Base-by-base conservation (phyloP, 2,113 vertebrate genomes). In the Albula glossodonta region DNA sequence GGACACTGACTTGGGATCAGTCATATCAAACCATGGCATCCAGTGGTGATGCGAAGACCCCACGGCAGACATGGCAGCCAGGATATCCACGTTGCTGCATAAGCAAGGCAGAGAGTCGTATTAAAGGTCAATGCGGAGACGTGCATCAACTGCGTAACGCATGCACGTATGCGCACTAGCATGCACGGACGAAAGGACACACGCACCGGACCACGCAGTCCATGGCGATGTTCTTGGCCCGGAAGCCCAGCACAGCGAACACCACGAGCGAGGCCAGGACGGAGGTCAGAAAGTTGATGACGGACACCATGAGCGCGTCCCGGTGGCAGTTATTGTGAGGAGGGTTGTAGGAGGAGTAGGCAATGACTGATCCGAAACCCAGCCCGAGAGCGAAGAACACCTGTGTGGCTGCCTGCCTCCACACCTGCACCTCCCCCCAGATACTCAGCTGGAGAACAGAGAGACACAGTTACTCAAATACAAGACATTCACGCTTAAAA, bases 291-390 rank as follows among this genome's bases (percentile, higher is more conserved):
- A 99, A 99, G 93, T 99, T 99, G 94, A 99, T 99, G 92, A 95
- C 88, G 85, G 98, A 99, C 83, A 99, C 98, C 1, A 99, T 95
- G 0, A 97, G 93, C 0, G 98, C 97, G 0, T 99, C 98, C 0
- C 98, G 96, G 93, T 99, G 98, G 91, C 98, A 99, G 95, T 99
- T 99, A 94, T 99, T 99, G 93, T 99, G 94, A 85, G 97, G 93
- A 51, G 99, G 99, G 92, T 99, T 99, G 95, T 99, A 99, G 93
- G 98, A 99, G 85, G 98, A 99, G 93, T 99, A 99, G 3, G 98
- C 98, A 0, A 99, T 99, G 88, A 99, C 98, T 0, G 98, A 99
- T 50, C 98, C 98, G 0, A 99, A 99, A 31, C 98, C 98, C 87
- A 99, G 92, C n/a, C 98, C 98, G 17, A 99, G 90, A n/a, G 98